A percentile compares a stretch with the other conserved stretches of the same genome.
These are phyloP conservation scores for Drosophila pruinosa DNA, from an alignment of 1,140 invertebrate genomes.

Conservation along the genomic window DNA sequence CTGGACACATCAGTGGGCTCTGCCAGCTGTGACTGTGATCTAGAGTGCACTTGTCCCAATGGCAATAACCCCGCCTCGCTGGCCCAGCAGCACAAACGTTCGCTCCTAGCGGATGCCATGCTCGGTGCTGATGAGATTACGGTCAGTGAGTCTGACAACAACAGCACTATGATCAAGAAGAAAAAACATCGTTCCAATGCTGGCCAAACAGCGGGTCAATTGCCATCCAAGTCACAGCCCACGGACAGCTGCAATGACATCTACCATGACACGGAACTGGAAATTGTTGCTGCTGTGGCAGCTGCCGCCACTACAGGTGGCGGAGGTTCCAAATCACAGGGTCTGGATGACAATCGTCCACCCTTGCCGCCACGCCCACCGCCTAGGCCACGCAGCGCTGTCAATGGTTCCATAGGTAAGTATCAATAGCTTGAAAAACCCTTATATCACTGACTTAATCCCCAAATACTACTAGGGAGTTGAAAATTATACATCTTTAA, in stretches of 20 bases:
- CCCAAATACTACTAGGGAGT: no score
- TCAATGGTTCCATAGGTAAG: slow-evolving; percentile 70
- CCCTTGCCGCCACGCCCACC: slow-evolving; percentile 79
- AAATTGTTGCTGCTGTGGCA: slow-evolving; percentile 47
- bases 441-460: no score
- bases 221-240: slow-evolving; percentile 54
- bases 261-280: slow-evolving; percentile 70
- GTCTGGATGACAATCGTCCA: slow-evolving; percentile 73
- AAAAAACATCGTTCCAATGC: slow-evolving; percentile 58
- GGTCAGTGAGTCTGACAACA: slow-evolving; percentile 81
- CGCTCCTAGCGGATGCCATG: slow-evolving; percentile 71
- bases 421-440: neutral
- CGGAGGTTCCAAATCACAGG: slow-evolving; percentile 44
- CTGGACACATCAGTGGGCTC: slow-evolving; percentile 52
- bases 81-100: slow-evolving; percentile 60
- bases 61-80: slow-evolving; percentile 27
- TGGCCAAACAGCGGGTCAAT: slow-evolving; percentile 11
- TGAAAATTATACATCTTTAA: no score
- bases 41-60: slow-evolving; percentile 64
- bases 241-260: slow-evolving; percentile 63
- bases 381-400: slow-evolving; percentile 62
- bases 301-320: slow-evolving; percentile 37
- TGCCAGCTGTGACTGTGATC: slow-evolving; percentile 68
- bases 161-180: slow-evolving; percentile 77
- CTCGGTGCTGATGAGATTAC: slow-evolving; percentile 77